Evolutionary conservation across 1,140 invertebrate genomes (phyloP), one percentile per base, ranked within the genome.

Genomic region (Lucilia sericata): DNA sequence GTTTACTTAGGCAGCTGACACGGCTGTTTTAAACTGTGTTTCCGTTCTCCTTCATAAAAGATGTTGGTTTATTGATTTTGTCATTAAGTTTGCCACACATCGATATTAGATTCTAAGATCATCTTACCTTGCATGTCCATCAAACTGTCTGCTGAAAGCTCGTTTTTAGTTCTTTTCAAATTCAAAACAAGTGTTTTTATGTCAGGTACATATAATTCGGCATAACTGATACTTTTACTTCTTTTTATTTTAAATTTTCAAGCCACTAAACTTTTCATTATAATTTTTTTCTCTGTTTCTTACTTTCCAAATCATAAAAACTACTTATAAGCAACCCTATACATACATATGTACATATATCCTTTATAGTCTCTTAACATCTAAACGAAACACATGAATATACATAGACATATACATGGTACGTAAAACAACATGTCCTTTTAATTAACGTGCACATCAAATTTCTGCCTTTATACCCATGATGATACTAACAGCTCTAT

Each of bases 401-500:
- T 70, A 70, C 65, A 42, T 70, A n/a, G 21, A 9, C 12, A 10
- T 70, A 70, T 21, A 12, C 19, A 60, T 60, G 65, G 21, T 70
- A 19, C 9, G 21, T 21, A 70, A 19, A 70, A 70, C 65, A n/a
- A 70, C 65, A 70, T 80, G 76, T 80, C 76, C 19, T 80, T 80
- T 80, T 80, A 80, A 80, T 80, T 80, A 80, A 80, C 76, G 47
- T 80, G 76, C 76, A 80, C 76, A 80, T 80, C 76, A 80, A 80
- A 51, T 80, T 70, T 19, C 21, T 19, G 19, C 65, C 21, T 60
- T 60, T 60, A 60, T 60, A 60, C 34, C 75, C 75, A 78, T 42
- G 75, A 42, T 78, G 55, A 60, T 78, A 47, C 34, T n/a, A 42
- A 42, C 25, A 30, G 25, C 25, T 30, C 3, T 3, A 30, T 30